Evolutionary conservation across 2,113 vertebrate species (phyloP), one percentile per base, ranked within the genome.

Genomic region (Nothoprocta pentlandii): DNA sequence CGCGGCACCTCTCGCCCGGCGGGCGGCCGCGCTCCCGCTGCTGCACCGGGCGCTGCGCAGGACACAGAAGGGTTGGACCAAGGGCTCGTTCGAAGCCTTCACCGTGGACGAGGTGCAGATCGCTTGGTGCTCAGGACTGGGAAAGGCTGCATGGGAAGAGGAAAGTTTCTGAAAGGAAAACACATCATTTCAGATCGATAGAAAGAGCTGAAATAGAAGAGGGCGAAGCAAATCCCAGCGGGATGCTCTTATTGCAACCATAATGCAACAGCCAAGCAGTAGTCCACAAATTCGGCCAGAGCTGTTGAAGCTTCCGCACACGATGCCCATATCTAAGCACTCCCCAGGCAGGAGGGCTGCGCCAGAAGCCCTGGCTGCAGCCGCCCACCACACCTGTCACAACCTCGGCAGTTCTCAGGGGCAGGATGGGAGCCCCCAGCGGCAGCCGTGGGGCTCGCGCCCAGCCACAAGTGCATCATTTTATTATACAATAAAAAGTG

Each of bases 41-140:
- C 23, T 9, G 26, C 15, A 15, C 14, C 9, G 28, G 26, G 16
- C 54, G 20, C 54, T 16, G 54, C 16, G 28, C 16, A 56, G 12
- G 26, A 12, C 16, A 17, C 54, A 62, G 10, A 39, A 34, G 25
- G 3, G 28, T 28, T 5, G 16, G 15, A 17, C 77, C 14, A 16
- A 16, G 9, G 54, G 54, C 54, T 6, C 5, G 16, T 4, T 30
- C 2, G 5, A 4, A 49, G 10, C 0, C 0, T 10, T 7, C 13
- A 5, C 32, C 51, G 34, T 5, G n/a, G 69, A 26, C 12, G 12
- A 30, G 81, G 10, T 81, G 74, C n/a, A 63, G 3, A 46, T 30
- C 30, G 26, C 28, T 56, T 16, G 53, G 53, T 54, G 53, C 53
- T 28, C 26, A 25, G 39, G 75, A 67, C 4, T 26, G 42, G n/a